Conservation (phyloP, 2,113 vertebrate species). For the Ursus arctos region DNA sequence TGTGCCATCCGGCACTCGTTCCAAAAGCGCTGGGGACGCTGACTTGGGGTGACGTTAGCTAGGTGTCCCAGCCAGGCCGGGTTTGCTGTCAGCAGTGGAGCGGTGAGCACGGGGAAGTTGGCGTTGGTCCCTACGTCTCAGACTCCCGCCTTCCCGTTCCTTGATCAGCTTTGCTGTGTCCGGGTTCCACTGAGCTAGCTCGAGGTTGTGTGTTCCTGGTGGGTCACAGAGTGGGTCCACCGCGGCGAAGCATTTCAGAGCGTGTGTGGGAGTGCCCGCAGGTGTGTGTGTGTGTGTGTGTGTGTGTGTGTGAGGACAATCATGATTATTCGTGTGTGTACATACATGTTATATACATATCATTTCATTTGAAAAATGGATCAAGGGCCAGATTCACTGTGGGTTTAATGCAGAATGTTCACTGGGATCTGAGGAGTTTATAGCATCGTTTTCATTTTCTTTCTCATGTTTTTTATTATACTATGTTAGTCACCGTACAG, state of each 20-base stretch:
- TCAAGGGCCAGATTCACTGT: background rate
- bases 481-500: too few relatives aligned
- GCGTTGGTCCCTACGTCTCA: background rate
- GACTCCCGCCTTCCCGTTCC: background rate
- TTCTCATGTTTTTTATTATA: too few relatives aligned
- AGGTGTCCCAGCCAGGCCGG: background rate
- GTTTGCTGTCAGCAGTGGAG: background rate
- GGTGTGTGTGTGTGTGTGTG: background rate
- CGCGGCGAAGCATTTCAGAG: background rate
- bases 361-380: conserved; percentile 27
- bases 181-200: background rate
- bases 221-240: background rate
- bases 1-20: background rate
- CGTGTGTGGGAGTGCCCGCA: background rate
- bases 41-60: background rate
- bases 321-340: too few relatives aligned
- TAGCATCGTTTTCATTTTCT: background rate
- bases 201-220: background rate
- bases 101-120: background rate
- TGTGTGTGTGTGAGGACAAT: background rate
- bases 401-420: background rate
- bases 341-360: background rate
- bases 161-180: conserved; percentile 27
- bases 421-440: background rate
- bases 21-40: background rate